Evolutionary conservation across 2,113 vertebrate species (phyloP).

Genomic region (Bombycilla garrulus): DNA sequence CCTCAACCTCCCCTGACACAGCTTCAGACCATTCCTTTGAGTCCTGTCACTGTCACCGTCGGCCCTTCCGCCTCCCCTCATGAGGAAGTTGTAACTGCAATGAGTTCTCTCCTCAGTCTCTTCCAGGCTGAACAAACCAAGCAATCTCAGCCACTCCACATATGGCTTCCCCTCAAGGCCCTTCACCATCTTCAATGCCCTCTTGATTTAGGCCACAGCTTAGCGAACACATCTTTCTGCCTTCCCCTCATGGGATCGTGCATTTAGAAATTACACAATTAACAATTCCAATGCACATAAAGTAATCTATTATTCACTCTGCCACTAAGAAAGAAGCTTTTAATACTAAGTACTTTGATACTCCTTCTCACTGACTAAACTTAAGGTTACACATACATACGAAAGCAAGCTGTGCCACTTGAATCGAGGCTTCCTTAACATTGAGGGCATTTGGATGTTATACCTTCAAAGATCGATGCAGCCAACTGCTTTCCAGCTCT

Average conservation of each 20-base stretch:
- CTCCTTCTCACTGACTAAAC: not conserved
- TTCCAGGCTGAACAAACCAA: not conserved
- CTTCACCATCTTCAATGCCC: not conserved
- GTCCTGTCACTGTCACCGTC: too few species aligned
- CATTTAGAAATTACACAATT: not conserved
- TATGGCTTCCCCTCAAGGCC: not conserved
- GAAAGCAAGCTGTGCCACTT: not conserved
- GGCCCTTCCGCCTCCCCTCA: not conserved
- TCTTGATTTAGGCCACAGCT: not conserved
- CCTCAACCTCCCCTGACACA: not conserved
- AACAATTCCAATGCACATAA: not conserved
- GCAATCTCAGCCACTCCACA: not conserved
- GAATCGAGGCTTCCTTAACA: not conserved
- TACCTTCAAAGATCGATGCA: not conserved
- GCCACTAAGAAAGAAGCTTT: not conserved
- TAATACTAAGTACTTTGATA: not conserved
- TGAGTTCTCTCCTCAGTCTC: not conserved
- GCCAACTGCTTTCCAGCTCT: not conserved
- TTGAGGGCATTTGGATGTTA: not conserved
- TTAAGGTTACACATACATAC: not conserved
- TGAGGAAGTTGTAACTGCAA: not conserved
- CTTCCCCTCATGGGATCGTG: not conserved
- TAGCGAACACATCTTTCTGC: not conserved
- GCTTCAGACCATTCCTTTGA: accelerated
- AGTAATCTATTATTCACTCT: not conserved